A percentile compares a stretch with the other conserved stretches of the same genome.
phyloP scores from a whole-genome alignment of 2,797 vertebrate genomes.

The Poecilia gillii region DNA sequence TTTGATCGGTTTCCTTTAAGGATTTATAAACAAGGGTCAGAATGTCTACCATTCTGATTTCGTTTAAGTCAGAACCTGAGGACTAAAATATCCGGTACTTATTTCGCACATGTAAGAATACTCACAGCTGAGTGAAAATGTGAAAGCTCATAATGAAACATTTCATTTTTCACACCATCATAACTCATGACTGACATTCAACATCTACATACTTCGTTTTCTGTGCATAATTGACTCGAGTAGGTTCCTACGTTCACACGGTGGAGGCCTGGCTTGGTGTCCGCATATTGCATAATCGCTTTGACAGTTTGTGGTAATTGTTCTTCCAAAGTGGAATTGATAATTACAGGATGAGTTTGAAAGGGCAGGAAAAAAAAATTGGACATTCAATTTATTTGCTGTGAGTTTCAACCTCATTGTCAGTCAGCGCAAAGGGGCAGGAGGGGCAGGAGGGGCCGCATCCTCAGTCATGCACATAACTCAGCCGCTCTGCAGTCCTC shows the following conservation, averaged over 20 bases:
- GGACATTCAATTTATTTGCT: slow-evolving; percentile 39
- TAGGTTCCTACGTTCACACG: neutral
- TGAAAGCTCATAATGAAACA: neutral
- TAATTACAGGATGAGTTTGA: slow-evolving; percentile 29
- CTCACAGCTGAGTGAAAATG: neutral
- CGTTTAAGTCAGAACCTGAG: neutral
- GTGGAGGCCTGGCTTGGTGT: neutral
- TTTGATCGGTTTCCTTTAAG: neutral
- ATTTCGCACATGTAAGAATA: neutral
- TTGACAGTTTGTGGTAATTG: slow-evolving; percentile 29
- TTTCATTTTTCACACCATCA: neutral
- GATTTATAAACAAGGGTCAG: neutral
- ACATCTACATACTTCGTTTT: neutral
- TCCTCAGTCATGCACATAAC: slow-evolving; percentile 55
- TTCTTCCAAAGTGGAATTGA: slow-evolving; percentile 37
- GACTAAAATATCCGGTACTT: neutral
- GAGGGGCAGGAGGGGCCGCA: slow-evolving; percentile 42
- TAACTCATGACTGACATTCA: neutral
- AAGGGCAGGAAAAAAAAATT: slow-evolving; percentile 13
- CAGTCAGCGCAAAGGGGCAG: slow-evolving; percentile 39
- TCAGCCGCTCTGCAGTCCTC: slow-evolving; percentile 42
- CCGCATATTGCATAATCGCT: slow-evolving; percentile 24
- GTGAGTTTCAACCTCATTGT: slow-evolving; percentile 33
- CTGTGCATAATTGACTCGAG: neutral
- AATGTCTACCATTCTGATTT: neutral